Conservation (phyloP, 2,797 vertebrate species). For the Urosaurus nigricauda region DNA sequence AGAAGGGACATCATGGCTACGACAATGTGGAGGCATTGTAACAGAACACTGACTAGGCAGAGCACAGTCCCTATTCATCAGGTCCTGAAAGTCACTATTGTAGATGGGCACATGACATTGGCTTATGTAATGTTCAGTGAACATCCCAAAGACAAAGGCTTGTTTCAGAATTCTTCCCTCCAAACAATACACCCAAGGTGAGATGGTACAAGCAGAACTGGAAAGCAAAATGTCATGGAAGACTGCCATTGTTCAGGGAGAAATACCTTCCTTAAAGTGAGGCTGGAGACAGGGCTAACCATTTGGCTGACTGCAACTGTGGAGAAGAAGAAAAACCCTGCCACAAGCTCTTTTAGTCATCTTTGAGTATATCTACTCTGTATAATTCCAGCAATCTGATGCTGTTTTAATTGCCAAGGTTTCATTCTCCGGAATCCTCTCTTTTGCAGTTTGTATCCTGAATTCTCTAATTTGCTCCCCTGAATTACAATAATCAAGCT, state of each 20-base stretch:
- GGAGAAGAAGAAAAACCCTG: no score
- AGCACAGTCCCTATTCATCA: constrained; percentile 34
- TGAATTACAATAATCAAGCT: no score
- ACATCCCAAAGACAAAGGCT: constrained; percentile 47
- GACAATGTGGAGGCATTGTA: constrained; percentile 5
- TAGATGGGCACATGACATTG: constrained; percentile 43
- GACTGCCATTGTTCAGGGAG: no score
- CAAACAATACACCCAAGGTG: not conserved
- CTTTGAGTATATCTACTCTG: no score
- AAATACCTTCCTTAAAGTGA: not conserved
- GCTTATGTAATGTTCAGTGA: constrained; percentile 29
- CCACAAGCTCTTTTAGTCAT: no score
- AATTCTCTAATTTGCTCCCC: no score
- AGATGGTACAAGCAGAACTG: not conserved
- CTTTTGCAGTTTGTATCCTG: no score
- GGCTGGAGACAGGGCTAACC: not conserved
- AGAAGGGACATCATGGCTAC: not conserved
- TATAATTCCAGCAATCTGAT: no score
- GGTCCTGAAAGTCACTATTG: constrained; percentile 57
- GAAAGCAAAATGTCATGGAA: not conserved
- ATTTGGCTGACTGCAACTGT: not conserved
- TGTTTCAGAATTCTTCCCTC: fast-evolving
- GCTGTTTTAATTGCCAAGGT: no score
- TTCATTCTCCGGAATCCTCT: no score
- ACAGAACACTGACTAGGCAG: constrained; percentile 38